A percentile compares a stretch with the other conserved stretches of the same genome.
Conservation (phyloP, 2,888 invertebrate species). For the Phortica magna region DNA sequence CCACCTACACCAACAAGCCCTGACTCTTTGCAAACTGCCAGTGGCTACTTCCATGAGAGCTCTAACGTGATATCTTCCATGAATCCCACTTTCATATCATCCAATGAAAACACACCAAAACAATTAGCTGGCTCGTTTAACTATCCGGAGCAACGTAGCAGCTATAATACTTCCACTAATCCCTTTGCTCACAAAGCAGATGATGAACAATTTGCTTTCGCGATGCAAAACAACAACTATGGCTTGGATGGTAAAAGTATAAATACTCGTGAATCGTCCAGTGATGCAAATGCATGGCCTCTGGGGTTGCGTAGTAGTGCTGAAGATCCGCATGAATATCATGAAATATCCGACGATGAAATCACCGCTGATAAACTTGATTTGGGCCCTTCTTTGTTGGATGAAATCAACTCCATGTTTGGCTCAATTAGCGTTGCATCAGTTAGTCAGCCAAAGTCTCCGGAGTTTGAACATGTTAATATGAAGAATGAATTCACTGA, state of each 20-base stretch:
- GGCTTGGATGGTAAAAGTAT: conserved; percentile 70
- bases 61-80: conserved; percentile 69
- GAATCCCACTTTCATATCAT: conserved; percentile 77
- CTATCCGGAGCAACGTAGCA: conserved; percentile 58
- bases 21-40: conserved; percentile 78
- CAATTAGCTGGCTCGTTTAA: conserved; percentile 74
- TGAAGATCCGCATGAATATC: conserved; percentile 85
- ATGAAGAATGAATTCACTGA: conserved; percentile 85
- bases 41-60: conserved; percentile 77
- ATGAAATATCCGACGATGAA: conserved; percentile 90
- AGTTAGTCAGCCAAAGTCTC: conserved; percentile 74
- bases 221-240: conserved; percentile 76
- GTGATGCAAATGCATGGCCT: conserved; percentile 56
- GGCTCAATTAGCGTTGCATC: conserved; percentile 79
- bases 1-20: conserved; percentile 79
- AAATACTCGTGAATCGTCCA: conserved; percentile 36
- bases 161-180: conserved; percentile 70
- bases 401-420: conserved; percentile 94
- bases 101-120: conserved; percentile 77
- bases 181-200: conserved; percentile 73
- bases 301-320: conserved; percentile 59
- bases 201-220: conserved; percentile 62
- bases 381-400: conserved; percentile 92
- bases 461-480: conserved; percentile 81
- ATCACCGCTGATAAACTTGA: conserved; percentile 80